Conservation (phyloP, 2,113 vertebrate genomes). For the Ciconia stormi region DNA sequence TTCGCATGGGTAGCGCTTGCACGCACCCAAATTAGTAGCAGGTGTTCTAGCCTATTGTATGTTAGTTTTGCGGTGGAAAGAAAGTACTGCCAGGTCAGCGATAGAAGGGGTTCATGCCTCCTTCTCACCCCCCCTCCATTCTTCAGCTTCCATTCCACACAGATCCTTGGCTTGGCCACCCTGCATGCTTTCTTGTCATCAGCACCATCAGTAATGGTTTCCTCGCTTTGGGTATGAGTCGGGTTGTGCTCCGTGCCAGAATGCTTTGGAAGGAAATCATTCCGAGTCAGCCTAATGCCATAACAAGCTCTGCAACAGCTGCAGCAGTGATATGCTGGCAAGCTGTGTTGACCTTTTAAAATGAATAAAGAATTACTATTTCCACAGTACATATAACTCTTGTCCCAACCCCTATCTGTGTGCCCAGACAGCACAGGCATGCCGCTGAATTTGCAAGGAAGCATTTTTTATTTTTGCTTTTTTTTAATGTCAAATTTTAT, state of each 20-base stretch:
- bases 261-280: constrained; percentile 60
- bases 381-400: constrained; percentile 54
- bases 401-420: constrained; percentile 56
- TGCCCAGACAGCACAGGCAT: constrained; percentile 42
- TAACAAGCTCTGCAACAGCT: constrained; percentile 70
- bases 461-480: neutral
- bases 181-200: constrained; percentile 43
- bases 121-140: neutral
- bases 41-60: neutral
- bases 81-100: neutral
- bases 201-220: constrained; percentile 26
- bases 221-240: neutral
- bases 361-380: constrained; percentile 65
- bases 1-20: neutral
- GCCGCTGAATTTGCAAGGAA: constrained; percentile 57
- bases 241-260: constrained; percentile 23
- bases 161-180: neutral
- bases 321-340: constrained; percentile 61
- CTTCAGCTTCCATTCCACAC: neutral
- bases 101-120: neutral
- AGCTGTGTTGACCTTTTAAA: constrained; percentile 63
- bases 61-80: neutral
- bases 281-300: constrained; percentile 60
- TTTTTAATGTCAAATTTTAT: constrained; percentile 42
- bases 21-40: constrained; percentile 5